Evolutionary conservation across 2,113 vertebrate species (phyloP).

Genomic region (Daboia siamensis): DNA sequence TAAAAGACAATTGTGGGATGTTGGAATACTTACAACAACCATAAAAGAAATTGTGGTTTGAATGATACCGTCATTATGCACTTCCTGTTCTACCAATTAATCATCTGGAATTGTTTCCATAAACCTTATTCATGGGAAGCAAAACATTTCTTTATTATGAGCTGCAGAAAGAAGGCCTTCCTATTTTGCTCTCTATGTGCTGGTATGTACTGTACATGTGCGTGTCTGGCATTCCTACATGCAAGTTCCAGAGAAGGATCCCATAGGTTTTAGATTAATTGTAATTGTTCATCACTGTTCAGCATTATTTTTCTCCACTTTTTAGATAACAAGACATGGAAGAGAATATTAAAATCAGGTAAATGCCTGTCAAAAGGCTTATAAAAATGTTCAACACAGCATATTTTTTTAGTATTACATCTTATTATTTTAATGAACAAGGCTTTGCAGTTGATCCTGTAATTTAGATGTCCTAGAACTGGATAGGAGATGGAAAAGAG

Average conservation of each 20-base stretch:
- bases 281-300: not conserved
- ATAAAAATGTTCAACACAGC: not conserved
- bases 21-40: not conserved
- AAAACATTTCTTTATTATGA: not conserved
- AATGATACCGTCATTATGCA: not conserved
- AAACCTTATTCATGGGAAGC: not conserved
- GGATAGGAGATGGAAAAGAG: not conserved
- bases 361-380: slow-evolving; percentile 15
- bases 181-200: slow-evolving; percentile 2
- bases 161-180: not conserved
- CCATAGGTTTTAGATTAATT: not conserved
- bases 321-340: not conserved
- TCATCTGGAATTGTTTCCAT: not conserved
- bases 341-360: slow-evolving; percentile 26
- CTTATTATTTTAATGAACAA: slow-evolving; percentile 19
- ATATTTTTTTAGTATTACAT: slow-evolving; percentile 2
- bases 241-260: not conserved
- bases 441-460: slow-evolving; percentile 10
- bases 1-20: not conserved
- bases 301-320: slow-evolving; percentile 22
- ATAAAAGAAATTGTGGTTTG: not conserved
- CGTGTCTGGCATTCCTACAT: not conserved
- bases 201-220: not conserved
- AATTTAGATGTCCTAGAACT: not conserved
- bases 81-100: not conserved